Evolutionary conservation across 2,113 vertebrate genomes (phyloP), one percentile per base, ranked within the genome.

Genomic region (Megaleporinus macrocephalus): DNA sequence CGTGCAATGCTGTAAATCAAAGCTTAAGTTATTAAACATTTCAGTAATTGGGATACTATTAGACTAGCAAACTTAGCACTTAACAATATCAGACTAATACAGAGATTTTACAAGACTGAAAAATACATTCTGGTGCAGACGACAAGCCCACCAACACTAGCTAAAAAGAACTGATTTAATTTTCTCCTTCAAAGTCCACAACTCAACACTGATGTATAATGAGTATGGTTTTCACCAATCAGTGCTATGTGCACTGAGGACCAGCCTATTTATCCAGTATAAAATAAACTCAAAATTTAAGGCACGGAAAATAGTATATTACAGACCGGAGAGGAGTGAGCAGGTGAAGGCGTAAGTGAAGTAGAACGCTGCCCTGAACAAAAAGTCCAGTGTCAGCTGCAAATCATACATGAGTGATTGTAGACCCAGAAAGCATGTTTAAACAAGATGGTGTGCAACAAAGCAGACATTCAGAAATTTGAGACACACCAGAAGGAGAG

Each of bases 341-440:
- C 15, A 70, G 30, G 24, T 44, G 41, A 69, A 55, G 22, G 63
- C 36, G 44, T n/a, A 68, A 10, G 24, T 53, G 29, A 44, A 68
- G 24, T 20, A 41, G 36, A 41, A 44, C 15, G 27, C 65, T 36
- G 41, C 41, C 41, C 11, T 44, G n/a, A 9, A 13, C 7, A 30
- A 61, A 29, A 47, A 47, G 13, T 0, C 16, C 7, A 26, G 20
- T 59, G 51, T 72, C 78, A 61, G 33, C 36, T 51, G 22, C 27
- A 78, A 68, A 78, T 66, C 76, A 29, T 70, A 70, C 49, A 79
- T 27, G 24, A 44, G 24, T 61, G 77, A 79, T 47, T 79, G 24
- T 30, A 79, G 33, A 47, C 33, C 66, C 78, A 79, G 33, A 62
- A 59, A 24, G 66, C 66, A 30, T 71, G 68, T 44, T 61, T 55